These are phyloP conservation scores for Dolichoris vasculosae DNA, from an alignment of 1,140 invertebrate species.

Conservation along the genomic window DNA sequence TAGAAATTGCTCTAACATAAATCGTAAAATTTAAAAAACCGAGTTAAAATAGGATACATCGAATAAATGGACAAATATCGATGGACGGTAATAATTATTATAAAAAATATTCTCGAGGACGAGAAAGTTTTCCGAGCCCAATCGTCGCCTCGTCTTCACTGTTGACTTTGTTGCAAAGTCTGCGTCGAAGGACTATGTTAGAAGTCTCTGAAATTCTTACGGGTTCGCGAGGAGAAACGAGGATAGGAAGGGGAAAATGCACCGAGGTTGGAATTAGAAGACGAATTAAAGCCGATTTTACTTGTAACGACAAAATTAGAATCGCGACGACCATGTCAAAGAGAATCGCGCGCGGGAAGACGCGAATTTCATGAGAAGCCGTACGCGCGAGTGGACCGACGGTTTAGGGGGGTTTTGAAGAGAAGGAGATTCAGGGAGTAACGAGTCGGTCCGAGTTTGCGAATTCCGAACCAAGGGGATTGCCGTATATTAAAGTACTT, in stretches of 20 bases:
- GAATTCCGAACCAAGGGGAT: slow-evolving; percentile 68
- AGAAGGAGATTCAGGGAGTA: slow-evolving; percentile 43
- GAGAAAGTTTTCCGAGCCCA: too few relatives aligned
- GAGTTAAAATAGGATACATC: too few relatives aligned
- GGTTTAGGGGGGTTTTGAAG: slow-evolving; percentile 50
- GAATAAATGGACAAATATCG: too few relatives aligned
- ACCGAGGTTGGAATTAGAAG: slow-evolving; percentile 42
- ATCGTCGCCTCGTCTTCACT: not conserved
- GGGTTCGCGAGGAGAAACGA: not conserved
- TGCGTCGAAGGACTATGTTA: not conserved
- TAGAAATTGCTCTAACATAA: too few relatives aligned
- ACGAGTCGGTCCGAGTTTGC: slow-evolving; percentile 64
- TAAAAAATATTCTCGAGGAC: too few relatives aligned
- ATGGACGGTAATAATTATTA: too few relatives aligned
- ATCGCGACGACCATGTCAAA: slow-evolving; percentile 62
- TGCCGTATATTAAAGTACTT: slow-evolving; percentile 71
- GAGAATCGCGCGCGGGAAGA: slow-evolving; percentile 61
- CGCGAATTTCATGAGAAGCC: slow-evolving; percentile 70
- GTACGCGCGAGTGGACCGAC: slow-evolving; percentile 49
- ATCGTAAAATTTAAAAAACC: too few relatives aligned
- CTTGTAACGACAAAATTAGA: slow-evolving; percentile 59
- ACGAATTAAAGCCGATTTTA: slow-evolving; percentile 51
- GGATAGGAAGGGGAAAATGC: not conserved
- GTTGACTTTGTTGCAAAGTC: not conserved
- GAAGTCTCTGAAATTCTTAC: slow-evolving; percentile 2